A percentile compares a stretch with the other conserved stretches of the same genome.
These are phyloP conservation scores for Oithona nana DNA, from an alignment of 2,888 invertebrate species.

Conservation along the genomic window DNA sequence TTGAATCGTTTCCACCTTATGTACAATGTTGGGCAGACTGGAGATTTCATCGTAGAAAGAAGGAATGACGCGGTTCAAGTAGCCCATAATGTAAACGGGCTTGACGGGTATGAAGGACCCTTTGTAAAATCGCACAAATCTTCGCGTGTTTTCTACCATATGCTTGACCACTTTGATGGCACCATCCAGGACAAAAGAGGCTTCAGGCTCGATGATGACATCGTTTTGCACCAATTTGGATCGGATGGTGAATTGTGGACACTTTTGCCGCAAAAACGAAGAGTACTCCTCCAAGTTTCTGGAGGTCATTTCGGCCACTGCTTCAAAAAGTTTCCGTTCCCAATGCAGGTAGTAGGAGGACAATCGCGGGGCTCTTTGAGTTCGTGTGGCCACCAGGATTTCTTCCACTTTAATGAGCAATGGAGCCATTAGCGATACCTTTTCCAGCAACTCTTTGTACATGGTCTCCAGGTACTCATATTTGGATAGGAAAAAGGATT, in stretches of 20 bases:
- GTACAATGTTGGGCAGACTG: constrained; percentile 5
- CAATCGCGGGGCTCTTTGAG: constrained; percentile 53
- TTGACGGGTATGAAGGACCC: constrained; percentile 5
- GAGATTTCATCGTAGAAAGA: constrained; percentile 16
- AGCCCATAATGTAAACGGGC: background rate
- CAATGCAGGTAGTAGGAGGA: constrained; percentile 54
- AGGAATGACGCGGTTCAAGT: background rate
- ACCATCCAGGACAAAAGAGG: background rate
- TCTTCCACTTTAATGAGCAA: constrained; percentile 68
- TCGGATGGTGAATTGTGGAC: constrained; percentile 3
- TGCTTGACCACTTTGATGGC: constrained; percentile 9
- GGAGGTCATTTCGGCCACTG: constrained; percentile 28
- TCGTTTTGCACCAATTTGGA: background rate
- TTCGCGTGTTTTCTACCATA: constrained; percentile 6
- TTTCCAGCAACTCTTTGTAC: constrained; percentile 43
- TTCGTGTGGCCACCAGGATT: constrained; percentile 54
- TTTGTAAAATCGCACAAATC: constrained; percentile 1
- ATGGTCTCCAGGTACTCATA: constrained; percentile 47
- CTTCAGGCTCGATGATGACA: constrained; percentile 1
- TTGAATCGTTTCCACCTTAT: constrained; percentile 6
- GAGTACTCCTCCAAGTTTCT: constrained; percentile 6
- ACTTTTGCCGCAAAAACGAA: background rate
- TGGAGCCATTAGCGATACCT: constrained; percentile 60
- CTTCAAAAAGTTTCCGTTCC: constrained; percentile 56
- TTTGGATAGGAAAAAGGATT: constrained; percentile 52